Percentiles rank a stretch among this genome's conserved stretches.
phyloP scores from a whole-genome alignment of 2,888 invertebrate species.

The Trichogramma dendrolimi region DNA sequence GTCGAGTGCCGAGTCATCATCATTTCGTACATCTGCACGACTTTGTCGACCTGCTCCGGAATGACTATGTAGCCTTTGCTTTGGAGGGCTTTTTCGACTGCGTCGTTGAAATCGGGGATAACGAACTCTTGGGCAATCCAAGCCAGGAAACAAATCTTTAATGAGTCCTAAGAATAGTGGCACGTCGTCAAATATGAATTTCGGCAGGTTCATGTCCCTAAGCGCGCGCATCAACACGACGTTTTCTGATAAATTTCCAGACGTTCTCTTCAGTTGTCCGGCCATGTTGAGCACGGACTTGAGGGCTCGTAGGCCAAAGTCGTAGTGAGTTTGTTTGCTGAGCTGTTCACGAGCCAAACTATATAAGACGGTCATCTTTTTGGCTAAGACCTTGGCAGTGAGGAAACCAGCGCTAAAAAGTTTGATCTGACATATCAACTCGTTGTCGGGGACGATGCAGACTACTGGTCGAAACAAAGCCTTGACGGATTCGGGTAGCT shows the following conservation, averaged over 20 bases:
- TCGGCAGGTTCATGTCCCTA: slow-evolving; percentile 88
- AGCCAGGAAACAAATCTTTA: slow-evolving; percentile 83
- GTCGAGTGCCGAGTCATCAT: slow-evolving; percentile 92
- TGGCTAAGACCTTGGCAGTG: slow-evolving; percentile 82
- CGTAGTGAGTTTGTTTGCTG: slow-evolving; percentile 90
- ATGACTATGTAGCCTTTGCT: slow-evolving; percentile 66
- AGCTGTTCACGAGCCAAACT: slow-evolving; percentile 81
- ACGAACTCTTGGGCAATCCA: slow-evolving; percentile 82
- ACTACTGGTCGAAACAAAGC: slow-evolving; percentile 88
- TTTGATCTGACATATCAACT: slow-evolving; percentile 88
- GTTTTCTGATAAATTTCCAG: slow-evolving; percentile 76
- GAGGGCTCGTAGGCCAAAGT: slow-evolving; percentile 88
- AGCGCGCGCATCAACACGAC: slow-evolving; percentile 87
- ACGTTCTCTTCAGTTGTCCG: slow-evolving; percentile 76
- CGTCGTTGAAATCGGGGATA: slow-evolving; percentile 84
- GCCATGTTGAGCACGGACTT: slow-evolving; percentile 90
- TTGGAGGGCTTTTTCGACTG: slow-evolving; percentile 67
- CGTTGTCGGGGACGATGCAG: slow-evolving; percentile 86
- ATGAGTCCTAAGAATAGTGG: slow-evolving; percentile 84
- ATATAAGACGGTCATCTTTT: slow-evolving; percentile 91
- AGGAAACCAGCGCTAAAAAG: slow-evolving; percentile 89
- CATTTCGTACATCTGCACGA: slow-evolving; percentile 87
- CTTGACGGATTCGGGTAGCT: slow-evolving; percentile 88
- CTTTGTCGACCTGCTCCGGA: slow-evolving; percentile 75
- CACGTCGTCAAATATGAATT: slow-evolving; percentile 88